phyloP scores from a whole-genome alignment of 2,113 vertebrate genomes.

The Antechinus stuartii region DNA sequence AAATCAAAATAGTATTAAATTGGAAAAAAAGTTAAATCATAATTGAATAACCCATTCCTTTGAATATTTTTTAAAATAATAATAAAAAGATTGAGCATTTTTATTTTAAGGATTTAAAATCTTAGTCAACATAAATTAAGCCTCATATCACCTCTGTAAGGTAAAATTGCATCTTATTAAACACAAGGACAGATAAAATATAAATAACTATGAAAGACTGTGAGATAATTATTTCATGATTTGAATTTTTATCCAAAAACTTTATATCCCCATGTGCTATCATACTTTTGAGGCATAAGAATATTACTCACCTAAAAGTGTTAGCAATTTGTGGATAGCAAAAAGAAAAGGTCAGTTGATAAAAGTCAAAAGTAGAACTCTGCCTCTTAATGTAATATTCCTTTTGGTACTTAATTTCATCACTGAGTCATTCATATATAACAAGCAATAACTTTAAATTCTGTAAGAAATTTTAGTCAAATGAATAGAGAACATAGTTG shows the following conservation, averaged over 20 bases:
- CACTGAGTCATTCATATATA: neutral
- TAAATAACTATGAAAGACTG: neutral
- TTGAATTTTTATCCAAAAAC: constrained; percentile 24
- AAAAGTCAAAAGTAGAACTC: neutral
- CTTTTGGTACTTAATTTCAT: neutral
- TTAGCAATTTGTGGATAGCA: neutral
- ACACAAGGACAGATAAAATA: constrained; percentile 51
- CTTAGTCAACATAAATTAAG: constrained; percentile 48
- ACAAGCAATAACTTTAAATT: neutral
- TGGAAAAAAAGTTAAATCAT: constrained; percentile 51
- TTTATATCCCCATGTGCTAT: neutral
- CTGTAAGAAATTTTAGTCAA: neutral
- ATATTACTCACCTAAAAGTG: neutral
- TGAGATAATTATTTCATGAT: constrained; percentile 11
- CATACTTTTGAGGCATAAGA: neutral
- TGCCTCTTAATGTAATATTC: neutral
- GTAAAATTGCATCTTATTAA: constrained; percentile 25
- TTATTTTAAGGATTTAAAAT: constrained; percentile 21
- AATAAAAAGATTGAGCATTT: constrained; percentile 43
- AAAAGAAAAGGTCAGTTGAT: neutral
- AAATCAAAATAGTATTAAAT: constrained; percentile 52
- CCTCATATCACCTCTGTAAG: constrained; percentile 13
- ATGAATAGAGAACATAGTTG: neutral
- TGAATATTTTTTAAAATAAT: neutral
- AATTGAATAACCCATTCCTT: constrained; percentile 46